Evolutionary conservation across 2,888 invertebrate species (phyloP).

Genomic region (Drosophila macrospina): DNA sequence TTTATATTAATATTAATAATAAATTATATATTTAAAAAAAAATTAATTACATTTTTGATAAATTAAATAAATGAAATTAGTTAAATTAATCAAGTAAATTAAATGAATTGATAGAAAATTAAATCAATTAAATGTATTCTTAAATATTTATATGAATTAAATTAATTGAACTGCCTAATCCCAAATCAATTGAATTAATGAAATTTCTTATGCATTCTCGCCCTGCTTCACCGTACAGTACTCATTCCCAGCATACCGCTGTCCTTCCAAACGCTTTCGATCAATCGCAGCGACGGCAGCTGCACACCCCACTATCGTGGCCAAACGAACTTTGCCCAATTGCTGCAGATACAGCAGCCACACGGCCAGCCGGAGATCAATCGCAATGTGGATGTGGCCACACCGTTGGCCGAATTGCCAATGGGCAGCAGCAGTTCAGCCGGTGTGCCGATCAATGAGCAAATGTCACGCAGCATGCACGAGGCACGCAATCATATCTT

Average conservation of each 20-base stretch:
- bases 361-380: constrained; percentile 82
- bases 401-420: constrained; percentile 44
- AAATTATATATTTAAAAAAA: too few relatives aligned
- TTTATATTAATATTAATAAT: too few relatives aligned
- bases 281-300: constrained; percentile 94
- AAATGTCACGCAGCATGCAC: constrained; percentile 85
- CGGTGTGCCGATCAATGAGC: constrained; percentile 82
- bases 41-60: too few relatives aligned
- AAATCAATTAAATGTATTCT: too few relatives aligned
- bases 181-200: too few relatives aligned
- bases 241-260: constrained; percentile 93
- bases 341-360: constrained; percentile 87
- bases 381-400: constrained; percentile 81
- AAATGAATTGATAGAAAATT: too few relatives aligned
- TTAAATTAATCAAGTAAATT: too few relatives aligned
- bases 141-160: too few relatives aligned
- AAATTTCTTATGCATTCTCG: too few relatives aligned
- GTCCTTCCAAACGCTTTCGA: constrained; percentile 94
- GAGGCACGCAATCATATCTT: constrained; percentile 85
- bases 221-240: constrained; percentile 86
- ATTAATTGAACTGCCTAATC: too few relatives aligned
- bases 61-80: too few relatives aligned
- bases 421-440: constrained; percentile 43
- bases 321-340: constrained; percentile 93
- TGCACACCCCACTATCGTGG: constrained; percentile 94